phyloP scores from a whole-genome alignment of 2,888 invertebrate genomes.

The Teleiodes luculella region DNA sequence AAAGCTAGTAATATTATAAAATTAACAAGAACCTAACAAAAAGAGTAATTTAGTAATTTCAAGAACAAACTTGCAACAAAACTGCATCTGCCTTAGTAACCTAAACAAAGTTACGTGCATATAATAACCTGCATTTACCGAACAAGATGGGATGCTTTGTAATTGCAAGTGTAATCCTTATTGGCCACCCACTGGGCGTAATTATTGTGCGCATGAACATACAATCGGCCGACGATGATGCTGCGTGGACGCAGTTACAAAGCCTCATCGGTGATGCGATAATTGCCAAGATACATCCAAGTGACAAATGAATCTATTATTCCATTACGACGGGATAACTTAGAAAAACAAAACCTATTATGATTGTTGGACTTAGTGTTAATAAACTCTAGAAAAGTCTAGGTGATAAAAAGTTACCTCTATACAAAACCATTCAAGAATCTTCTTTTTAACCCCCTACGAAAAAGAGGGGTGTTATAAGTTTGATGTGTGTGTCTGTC shows the following conservation, averaged over 20 bases:
- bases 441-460: slow-evolving; percentile 15
- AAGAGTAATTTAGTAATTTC: no score
- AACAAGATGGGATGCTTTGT: not conserved
- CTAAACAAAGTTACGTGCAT: not conserved
- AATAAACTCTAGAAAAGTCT: not conserved
- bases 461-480: no score
- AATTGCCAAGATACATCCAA: slow-evolving; percentile 14
- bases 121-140: not conserved
- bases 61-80: no score
- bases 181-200: slow-evolving; percentile 5
- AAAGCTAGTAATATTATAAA: no score
- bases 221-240: not conserved
- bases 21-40: no score
- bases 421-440: not conserved
- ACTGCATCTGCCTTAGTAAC: not conserved
- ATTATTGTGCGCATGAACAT: slow-evolving; percentile 2
- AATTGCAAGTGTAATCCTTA: slow-evolving; percentile 5
- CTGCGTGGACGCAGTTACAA: not conserved
- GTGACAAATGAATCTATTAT: slow-evolving; percentile 13
- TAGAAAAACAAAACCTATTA: slow-evolving; percentile 9
- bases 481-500: no score
- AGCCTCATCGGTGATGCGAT: slow-evolving; percentile 10
- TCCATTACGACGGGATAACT: slow-evolving; percentile 5
- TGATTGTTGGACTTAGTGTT: not conserved
- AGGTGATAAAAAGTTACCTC: not conserved